Percentiles rank a stretch among this genome's conserved stretches.
Evolutionary conservation across 2,888 invertebrate genomes (phyloP).

Genomic region (Agrotis ipsilon): DNA sequence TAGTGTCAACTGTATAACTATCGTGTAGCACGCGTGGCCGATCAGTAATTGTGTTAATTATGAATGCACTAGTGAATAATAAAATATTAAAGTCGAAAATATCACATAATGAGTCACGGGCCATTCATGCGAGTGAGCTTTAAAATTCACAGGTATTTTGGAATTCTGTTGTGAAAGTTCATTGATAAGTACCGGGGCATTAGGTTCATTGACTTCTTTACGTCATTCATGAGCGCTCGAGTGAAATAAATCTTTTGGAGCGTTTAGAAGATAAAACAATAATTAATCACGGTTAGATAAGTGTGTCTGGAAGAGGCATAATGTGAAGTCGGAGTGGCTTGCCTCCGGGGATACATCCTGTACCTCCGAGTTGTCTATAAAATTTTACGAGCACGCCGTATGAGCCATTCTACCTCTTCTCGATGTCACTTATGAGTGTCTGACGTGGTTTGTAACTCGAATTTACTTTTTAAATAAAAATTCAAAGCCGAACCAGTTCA

Average conservation of each 20-base stretch:
- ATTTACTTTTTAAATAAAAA: slow-evolving; percentile 68
- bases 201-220: slow-evolving; percentile 60
- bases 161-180: slow-evolving; percentile 42
- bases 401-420: slow-evolving; percentile 85
- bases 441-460: slow-evolving; percentile 79
- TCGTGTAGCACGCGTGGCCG: not conserved
- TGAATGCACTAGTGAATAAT: slow-evolving; percentile 38
- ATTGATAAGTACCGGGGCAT: slow-evolving; percentile 47
- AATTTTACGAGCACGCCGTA: slow-evolving; percentile 87
- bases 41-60: slow-evolving; percentile 43
- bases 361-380: slow-evolving; percentile 82
- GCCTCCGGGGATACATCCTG: slow-evolving; percentile 81
- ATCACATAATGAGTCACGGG: slow-evolving; percentile 24
- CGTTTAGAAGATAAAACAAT: slow-evolving; percentile 81
- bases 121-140: slow-evolving; percentile 30
- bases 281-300: slow-evolving; percentile 88
- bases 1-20: too few relatives aligned
- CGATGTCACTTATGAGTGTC: slow-evolving; percentile 82
- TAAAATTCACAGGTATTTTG: slow-evolving; percentile 44
- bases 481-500: slow-evolving; percentile 36
- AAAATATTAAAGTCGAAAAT: slow-evolving; percentile 40
- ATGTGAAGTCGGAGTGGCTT: slow-evolving; percentile 75
- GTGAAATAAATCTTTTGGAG: slow-evolving; percentile 74
- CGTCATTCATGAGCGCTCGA: slow-evolving; percentile 67
- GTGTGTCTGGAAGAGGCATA: slow-evolving; percentile 81